Conservation (phyloP, 2,888 invertebrate genomes). For the Folsomia manolachei region DNA sequence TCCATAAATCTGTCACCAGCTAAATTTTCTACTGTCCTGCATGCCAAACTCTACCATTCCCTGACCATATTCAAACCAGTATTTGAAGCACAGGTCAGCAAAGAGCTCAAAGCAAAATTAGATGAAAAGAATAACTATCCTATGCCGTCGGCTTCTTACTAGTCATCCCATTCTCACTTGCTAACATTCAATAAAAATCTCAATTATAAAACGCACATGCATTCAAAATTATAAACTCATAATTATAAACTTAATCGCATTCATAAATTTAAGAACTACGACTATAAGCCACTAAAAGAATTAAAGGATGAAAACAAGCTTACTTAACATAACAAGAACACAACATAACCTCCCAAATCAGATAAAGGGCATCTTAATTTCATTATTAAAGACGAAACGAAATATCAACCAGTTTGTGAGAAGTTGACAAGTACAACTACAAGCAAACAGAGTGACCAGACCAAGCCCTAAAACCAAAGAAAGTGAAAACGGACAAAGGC, state of each 20-base stretch:
- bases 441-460: too few relatives aligned
- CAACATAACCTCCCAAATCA: too few relatives aligned
- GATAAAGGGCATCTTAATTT: background rate
- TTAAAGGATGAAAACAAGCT: background rate
- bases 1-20: background rate
- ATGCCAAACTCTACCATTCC: too few relatives aligned
- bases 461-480: background rate
- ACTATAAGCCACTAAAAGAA: background rate
- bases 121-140: background rate
- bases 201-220: background rate
- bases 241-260: background rate
- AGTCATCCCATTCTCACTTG: background rate
- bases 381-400: background rate
- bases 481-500: background rate
- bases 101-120: background rate
- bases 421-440: background rate
- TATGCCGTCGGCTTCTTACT: background rate
- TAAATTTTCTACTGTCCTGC: conserved; percentile 1
- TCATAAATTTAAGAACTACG: background rate
- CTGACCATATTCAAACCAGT: background rate
- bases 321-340: too few relatives aligned
- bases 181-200: background rate
- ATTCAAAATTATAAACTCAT: background rate
- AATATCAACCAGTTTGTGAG: background rate
- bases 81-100: background rate